Evolutionary conservation across 2,888 invertebrate species (phyloP), one percentile per base, ranked within the genome.

Genomic region (Lamellibrachia satsuma): DNA sequence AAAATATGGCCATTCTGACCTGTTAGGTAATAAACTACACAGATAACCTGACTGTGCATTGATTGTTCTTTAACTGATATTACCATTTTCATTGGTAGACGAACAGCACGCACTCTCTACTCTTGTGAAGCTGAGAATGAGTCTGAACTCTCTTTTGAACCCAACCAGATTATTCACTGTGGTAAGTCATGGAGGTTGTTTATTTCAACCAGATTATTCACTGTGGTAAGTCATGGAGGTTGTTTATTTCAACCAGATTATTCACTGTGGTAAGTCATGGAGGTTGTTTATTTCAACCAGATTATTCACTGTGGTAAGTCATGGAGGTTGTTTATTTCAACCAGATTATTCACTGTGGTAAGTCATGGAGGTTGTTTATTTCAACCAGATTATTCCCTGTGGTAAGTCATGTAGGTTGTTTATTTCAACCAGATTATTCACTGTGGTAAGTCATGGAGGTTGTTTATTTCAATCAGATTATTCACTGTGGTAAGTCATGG

Each of bases 141-240:
- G 96, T 98, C 99, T 94, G 99, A 99, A 97, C 97, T 99, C 95
- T 99, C 99, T 55, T 99, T 99, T 97, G 99, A 99, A 97, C 99
- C 99, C 94, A 99, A 99, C 97, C 98, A 99, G 97, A 98, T 99
- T 95, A 98, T 99, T 95, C 98, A 98, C 94, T 98, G 99, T 97
- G 99, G 99, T 99, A 75, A 15, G 75, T 75, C 75, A 75, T 3
- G n/a, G 3, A 75, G 39, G 39, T n/a, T n/a, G n/a, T 75, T 75
- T 15, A 15, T 11, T 6, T 6, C 15, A 0, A 3, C 15, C 75
- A 75, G 1, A 15, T 75, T 22, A 75, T 75, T 75, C 75, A 75
- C 75, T 22, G 22, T 75, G 75, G 75, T 75, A 75, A 15, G 22
- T 75, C 15, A 22, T n/a, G 55, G 8, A 55, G 55, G 2, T 55